Percentiles rank a stretch among this genome's conserved stretches.
These are phyloP conservation scores for Zaprionus bogoriensis DNA, from an alignment of 2,888 invertebrate species.

Conservation along the genomic window DNA sequence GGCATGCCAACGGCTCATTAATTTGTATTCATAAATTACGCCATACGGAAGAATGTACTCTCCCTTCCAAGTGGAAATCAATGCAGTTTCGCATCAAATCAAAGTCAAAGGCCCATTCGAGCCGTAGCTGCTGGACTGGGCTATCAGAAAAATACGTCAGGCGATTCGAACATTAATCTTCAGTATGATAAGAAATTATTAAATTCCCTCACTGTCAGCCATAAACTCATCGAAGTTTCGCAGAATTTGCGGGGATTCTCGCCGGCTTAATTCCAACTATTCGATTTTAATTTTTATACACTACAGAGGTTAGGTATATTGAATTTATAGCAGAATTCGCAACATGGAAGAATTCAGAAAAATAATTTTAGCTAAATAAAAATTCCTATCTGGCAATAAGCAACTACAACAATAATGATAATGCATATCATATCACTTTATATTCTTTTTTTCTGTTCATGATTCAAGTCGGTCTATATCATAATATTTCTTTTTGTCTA, in stretches of 20 bases:
- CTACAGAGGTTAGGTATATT: neutral
- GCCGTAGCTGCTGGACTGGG: neutral
- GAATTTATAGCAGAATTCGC: no score
- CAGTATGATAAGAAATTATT: slow-evolving; percentile 40
- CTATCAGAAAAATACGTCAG: slow-evolving; percentile 33
- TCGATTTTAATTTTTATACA: neutral
- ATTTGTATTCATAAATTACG: slow-evolving; percentile 72
- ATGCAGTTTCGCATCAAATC: slow-evolving; percentile 46
- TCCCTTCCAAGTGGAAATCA: slow-evolving; percentile 61
- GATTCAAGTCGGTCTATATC: no score
- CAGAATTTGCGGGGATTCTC: slow-evolving; percentile 1
- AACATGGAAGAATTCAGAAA: no score
- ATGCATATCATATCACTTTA: no score
- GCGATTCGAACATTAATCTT: slow-evolving; percentile 52
- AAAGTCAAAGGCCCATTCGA: neutral
- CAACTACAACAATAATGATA: no score
- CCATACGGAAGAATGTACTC: neutral
- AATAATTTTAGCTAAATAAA: no score
- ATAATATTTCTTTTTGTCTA: no score
- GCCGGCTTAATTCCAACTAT: neutral
- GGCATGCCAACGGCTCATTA: slow-evolving; percentile 74
- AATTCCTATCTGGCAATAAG: no score
- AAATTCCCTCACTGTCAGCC: slow-evolving; percentile 12
- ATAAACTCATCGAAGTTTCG: slow-evolving; percentile 29
- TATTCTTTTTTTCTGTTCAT: no score